These are phyloP conservation scores for Leptopilina boulardi DNA, from an alignment of 1,140 invertebrate species.

Conservation along the genomic window DNA sequence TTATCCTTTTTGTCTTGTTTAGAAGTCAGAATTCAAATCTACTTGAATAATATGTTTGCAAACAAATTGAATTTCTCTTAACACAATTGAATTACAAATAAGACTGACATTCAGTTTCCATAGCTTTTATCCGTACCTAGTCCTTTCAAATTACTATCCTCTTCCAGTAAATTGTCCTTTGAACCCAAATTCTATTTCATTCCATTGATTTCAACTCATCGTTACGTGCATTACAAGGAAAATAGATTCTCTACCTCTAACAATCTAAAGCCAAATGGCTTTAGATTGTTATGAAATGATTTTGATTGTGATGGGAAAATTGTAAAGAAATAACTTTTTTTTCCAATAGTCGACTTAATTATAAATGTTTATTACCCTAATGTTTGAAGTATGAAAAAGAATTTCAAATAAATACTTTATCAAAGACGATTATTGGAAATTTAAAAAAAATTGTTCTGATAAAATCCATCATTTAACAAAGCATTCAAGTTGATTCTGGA, in stretches of 20 bases:
- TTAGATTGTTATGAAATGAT: background rate
- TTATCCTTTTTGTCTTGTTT: background rate
- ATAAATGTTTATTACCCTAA: no score
- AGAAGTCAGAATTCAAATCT: background rate
- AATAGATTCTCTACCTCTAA: background rate
- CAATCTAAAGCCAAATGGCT: background rate
- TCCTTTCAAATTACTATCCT: conserved; percentile 19
- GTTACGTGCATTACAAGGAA: background rate
- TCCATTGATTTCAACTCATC: background rate
- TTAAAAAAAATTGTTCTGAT: no score
- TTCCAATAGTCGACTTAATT: no score
- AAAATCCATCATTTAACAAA: no score
- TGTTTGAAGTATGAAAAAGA: no score
- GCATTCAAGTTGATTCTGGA: no score
- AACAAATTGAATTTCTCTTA: background rate
- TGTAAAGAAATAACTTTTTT: no score
- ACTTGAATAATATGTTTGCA: background rate
- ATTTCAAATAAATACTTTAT: no score
- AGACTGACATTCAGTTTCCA: background rate
- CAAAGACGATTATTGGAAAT: no score
- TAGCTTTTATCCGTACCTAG: background rate
- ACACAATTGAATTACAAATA: background rate
- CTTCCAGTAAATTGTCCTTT: conserved; percentile 1
- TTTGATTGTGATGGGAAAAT: background rate
- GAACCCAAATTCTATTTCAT: conserved; percentile 6